Conservation (phyloP, 2,888 invertebrate species). For the Chorisops tibialis region DNA sequence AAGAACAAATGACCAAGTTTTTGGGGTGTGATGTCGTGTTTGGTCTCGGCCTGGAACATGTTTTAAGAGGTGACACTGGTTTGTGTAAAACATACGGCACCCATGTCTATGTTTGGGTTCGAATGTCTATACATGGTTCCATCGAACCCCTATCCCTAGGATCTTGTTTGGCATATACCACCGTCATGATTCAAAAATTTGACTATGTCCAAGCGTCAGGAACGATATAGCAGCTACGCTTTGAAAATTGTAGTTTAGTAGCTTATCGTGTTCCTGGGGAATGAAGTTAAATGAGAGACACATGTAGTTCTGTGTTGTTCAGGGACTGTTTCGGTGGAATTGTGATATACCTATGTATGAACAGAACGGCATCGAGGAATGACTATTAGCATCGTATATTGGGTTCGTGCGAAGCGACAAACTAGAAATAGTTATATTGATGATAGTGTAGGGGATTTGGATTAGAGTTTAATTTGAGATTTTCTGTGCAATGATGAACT, state of each 20-base stretch:
- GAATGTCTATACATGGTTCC: not conserved
- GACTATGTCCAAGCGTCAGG: not conserved
- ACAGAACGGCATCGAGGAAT: too few relatives aligned
- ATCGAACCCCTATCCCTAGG: not conserved
- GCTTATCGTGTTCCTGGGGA: conserved; percentile 4
- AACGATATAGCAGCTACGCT: too few relatives aligned
- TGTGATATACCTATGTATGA: not conserved
- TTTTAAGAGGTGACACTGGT: conserved; percentile 34
- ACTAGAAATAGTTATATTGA: too few relatives aligned
- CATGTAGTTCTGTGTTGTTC: not conserved
- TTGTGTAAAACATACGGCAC: conserved; percentile 34
- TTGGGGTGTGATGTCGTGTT: conserved; percentile 10
- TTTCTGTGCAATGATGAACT: too few relatives aligned
- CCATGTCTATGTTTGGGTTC: conserved; percentile 27
- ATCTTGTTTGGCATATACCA: not conserved
- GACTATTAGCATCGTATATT: too few relatives aligned
- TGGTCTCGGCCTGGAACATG: conserved; percentile 29
- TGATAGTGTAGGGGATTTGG: too few relatives aligned
- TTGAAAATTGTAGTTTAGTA: conserved; percentile 11
- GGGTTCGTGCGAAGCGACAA: too few relatives aligned
- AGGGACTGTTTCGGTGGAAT: not conserved
- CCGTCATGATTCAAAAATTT: not conserved
- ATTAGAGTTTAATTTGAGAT: too few relatives aligned
- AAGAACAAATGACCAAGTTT: too few relatives aligned
- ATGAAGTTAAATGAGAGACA: conserved; percentile 7